Base-by-base conservation (phyloP, 2,888 invertebrate genomes). In the Pediacus dermestoides region DNA sequence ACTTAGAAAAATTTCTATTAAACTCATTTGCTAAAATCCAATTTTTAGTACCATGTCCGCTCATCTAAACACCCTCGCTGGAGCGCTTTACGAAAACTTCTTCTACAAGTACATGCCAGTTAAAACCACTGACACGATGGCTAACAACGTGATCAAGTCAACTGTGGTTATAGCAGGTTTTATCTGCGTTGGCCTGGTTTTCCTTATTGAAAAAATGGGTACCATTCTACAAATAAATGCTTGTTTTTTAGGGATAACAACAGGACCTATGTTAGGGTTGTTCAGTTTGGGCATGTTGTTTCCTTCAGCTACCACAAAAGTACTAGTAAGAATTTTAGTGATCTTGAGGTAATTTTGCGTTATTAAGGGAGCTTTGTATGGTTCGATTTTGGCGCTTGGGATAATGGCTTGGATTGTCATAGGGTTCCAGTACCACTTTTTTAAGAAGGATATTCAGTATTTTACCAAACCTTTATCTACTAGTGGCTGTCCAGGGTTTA, bases 101-200 rank as follows among this genome's bases (percentile, higher is more conserved):
- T 72, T 81, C 18, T 68, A 72, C 28, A 74, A 73, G 0, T 75
- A 55, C 48, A 70, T 78, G 59, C 74, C 75, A 1, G 66, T 67
- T 28, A 67, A 63, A 30, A 70, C 72, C 0, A 71, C 67, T 13
- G 78, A 78, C 53, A 58, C 66, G 11, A 63, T 70, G 1, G 76
- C 78, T 16, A 76, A 76, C 34, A 72, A 69, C 41, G 73, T 78
- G 27, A 76, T 81, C 74, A 80, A 80, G 68, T 68, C 74, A 46
- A 46, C 70, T 13, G 67, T 70, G 0, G 50, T 70, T 3, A 26
- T 59, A 0, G 40, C 56, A 4, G 92, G 92, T 1, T 61, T 81
- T 1, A 58, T 86, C 9, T 87, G 87, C 10, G 87, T 92, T 49
- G 81, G 73, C 0, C 68, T 93, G 10, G 74, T 80, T 2, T 79